These are phyloP conservation scores for Triplophysa siluroides DNA, from an alignment of 2,113 vertebrate species.

Conservation along the genomic window DNA sequence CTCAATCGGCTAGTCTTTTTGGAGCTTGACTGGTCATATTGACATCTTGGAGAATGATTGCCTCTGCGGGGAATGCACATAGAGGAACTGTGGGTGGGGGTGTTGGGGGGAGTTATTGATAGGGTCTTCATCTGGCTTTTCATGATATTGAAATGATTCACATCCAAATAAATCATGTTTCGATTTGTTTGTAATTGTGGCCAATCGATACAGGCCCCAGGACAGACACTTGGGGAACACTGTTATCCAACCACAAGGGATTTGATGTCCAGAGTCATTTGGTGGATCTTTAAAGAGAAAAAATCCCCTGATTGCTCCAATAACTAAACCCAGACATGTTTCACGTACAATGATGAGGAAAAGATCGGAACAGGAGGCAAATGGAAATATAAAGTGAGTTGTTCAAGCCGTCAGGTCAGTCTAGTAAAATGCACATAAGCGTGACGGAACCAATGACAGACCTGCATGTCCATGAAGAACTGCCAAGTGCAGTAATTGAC, in stretches of 20 bases:
- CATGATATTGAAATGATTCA: slow-evolving; percentile 99
- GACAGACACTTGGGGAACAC: slow-evolving; percentile 76
- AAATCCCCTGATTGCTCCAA: slow-evolving; percentile 69
- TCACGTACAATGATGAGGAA: slow-evolving; percentile 30
- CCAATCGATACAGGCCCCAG: slow-evolving; percentile 89
- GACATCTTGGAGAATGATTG: slow-evolving; percentile 91
- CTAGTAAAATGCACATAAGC: slow-evolving; percentile 36
- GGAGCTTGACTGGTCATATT: slow-evolving; percentile 89
- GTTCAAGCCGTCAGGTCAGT: slow-evolving; percentile 42
- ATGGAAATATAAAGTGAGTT: slow-evolving; percentile 35
- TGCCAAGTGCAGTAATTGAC: slow-evolving; percentile 54
- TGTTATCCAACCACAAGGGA: slow-evolving; percentile 65
- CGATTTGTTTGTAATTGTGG: slow-evolving; percentile 99
- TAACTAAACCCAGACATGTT: slow-evolving; percentile 45
- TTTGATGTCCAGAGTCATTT: slow-evolving; percentile 56
- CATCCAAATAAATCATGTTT: slow-evolving; percentile 99
- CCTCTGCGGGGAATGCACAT: slow-evolving; percentile 74
- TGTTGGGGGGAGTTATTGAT: slow-evolving; percentile 45
- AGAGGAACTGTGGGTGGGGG: background rate
- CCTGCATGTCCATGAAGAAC: slow-evolving; percentile 47
- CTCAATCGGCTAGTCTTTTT: slow-evolving; percentile 84
- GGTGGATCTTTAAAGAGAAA: slow-evolving; percentile 62
- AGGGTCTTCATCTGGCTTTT: slow-evolving; percentile 67
- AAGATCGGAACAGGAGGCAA: slow-evolving; percentile 14
- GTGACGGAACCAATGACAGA: slow-evolving; percentile 53